These are phyloP conservation scores for Pseudomyrmex pallidus DNA, from an alignment of 1,140 invertebrate genomes.

Conservation along the genomic window DNA sequence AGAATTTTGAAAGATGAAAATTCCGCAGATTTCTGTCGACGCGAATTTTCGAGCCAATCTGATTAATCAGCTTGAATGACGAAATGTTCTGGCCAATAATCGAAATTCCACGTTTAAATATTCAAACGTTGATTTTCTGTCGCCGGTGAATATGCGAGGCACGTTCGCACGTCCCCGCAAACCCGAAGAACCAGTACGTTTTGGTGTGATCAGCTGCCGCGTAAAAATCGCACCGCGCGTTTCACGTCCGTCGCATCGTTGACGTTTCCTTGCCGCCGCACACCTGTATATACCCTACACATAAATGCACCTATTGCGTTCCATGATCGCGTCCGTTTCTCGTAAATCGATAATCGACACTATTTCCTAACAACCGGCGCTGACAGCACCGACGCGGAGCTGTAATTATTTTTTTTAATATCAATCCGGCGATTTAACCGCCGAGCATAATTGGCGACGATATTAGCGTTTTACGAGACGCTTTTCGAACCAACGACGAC, in stretches of 20 bases:
- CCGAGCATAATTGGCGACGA: conserved; percentile 47
- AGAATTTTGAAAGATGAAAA: not conserved
- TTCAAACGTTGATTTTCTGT: conserved; percentile 14
- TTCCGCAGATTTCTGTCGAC: not conserved
- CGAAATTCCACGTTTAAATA: conserved; percentile 6
- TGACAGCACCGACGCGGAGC: not conserved
- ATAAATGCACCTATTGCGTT: conserved; percentile 24
- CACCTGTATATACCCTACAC: conserved; percentile 36
- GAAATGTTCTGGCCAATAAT: conserved; percentile 10
- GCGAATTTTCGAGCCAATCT: not conserved
- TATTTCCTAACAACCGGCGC: not conserved
- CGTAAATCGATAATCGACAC: conserved; percentile 58
- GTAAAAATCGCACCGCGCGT: conserved; percentile 69
- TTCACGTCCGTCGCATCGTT: conserved; percentile 76
- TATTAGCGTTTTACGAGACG: conserved; percentile 42
- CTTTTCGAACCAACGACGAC: not conserved
- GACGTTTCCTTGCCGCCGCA: conserved; percentile 73
- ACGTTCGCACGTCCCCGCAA: conserved; percentile 39
- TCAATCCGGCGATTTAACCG: conserved; percentile 26
- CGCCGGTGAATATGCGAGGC: conserved; percentile 16
- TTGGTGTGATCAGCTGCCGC: conserved; percentile 73
- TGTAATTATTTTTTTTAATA: conserved; percentile 54
- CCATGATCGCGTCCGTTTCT: conserved; percentile 46
- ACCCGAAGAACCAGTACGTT: conserved; percentile 68
- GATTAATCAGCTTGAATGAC: conserved; percentile 28